Conservation (phyloP, 2,113 vertebrate species). For the Malaclemys terrapin region DNA sequence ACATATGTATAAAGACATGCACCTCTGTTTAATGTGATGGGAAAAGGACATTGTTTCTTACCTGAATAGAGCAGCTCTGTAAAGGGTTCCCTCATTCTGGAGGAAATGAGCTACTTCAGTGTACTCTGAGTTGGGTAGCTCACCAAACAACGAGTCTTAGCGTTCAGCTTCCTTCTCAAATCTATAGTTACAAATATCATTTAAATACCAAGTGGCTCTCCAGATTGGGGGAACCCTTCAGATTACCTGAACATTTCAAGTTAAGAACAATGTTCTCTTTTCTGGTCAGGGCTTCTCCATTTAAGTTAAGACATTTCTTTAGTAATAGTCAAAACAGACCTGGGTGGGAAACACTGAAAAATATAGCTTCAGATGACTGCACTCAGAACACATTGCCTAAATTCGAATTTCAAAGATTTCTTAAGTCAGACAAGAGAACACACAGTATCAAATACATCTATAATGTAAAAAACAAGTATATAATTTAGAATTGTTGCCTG, state of each 20-base stretch:
- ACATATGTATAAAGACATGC: accelerated
- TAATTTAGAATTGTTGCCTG: neutral
- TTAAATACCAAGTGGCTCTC: neutral
- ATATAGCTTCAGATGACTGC: neutral
- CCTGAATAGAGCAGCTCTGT: neutral
- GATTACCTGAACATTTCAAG: neutral
- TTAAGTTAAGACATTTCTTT: neutral
- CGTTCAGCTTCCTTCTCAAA: neutral
- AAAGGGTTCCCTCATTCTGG: neutral
- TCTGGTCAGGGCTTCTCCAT: neutral
- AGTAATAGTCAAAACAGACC: neutral
- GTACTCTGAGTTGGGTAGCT: neutral
- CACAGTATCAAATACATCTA: neutral
- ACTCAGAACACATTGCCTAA: neutral
- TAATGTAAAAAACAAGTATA: neutral
- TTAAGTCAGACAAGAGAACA: neutral
- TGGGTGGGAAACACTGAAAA: neutral
- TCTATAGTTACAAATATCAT: neutral
- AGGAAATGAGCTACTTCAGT: neutral
- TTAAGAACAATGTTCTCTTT: neutral
- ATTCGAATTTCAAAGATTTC: neutral
- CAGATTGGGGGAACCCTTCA: neutral
- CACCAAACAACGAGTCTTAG: neutral
- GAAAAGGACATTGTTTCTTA: neutral
- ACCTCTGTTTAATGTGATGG: neutral